Evolutionary conservation across 2,797 vertebrate genomes (phyloP).

Genomic region (Sebastes matsubarae): DNA sequence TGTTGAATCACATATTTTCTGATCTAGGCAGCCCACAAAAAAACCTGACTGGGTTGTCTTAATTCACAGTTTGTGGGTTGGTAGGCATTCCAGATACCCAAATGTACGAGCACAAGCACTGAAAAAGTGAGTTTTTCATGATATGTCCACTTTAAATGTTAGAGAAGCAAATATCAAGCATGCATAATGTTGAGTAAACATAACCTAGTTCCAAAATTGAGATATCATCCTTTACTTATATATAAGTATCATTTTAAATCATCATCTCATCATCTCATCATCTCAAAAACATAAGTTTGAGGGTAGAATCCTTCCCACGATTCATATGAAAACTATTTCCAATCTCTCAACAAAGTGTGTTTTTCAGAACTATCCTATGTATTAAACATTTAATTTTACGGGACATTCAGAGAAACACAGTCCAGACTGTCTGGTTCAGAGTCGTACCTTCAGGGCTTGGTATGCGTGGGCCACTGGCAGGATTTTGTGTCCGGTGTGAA

Average conservation of each 20-base stretch:
- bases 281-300: background rate
- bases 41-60: too few relatives aligned
- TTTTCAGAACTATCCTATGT: background rate
- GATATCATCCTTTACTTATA: background rate
- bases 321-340: background rate
- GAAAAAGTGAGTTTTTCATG: too few relatives aligned
- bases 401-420: background rate
- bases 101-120: too few relatives aligned
- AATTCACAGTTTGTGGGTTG: too few relatives aligned
- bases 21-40: too few relatives aligned
- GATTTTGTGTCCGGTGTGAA: slow-evolving; percentile 93
- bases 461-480: slow-evolving; percentile 91
- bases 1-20: too few relatives aligned
- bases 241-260: background rate
- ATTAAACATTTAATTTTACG: background rate
- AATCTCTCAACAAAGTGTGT: background rate
- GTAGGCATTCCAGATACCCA: too few relatives aligned
- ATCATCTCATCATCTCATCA: too few relatives aligned
- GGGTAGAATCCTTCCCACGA: background rate
- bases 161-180: background rate
- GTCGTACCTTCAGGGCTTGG: slow-evolving; percentile 91
- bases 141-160: too few relatives aligned
- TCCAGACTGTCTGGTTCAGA: background rate
- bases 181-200: background rate
- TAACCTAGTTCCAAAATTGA: background rate